Evolutionary conservation across 2,797 vertebrate species (phyloP).

Genomic region (Falco novaeseelandiae): DNA sequence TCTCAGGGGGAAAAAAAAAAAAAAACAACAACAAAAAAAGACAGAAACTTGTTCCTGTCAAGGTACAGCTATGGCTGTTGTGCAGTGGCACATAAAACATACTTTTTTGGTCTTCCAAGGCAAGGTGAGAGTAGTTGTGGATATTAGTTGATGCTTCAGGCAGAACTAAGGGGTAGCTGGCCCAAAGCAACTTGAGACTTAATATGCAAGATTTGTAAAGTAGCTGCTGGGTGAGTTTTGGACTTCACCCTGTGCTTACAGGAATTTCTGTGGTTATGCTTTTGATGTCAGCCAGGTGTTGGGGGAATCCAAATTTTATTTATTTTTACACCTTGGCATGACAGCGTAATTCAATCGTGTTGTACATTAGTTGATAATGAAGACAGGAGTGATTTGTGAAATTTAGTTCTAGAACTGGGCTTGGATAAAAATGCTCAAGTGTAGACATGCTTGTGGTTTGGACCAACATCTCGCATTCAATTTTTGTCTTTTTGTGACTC

Average conservation of each 20-base stretch:
- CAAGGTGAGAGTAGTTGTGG: neutral
- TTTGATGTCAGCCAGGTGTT: neutral
- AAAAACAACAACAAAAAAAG: no score
- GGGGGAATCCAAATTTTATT: neutral
- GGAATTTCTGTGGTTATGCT: neutral
- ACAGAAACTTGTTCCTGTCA: neutral
- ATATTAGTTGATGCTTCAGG: neutral
- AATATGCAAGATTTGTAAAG: neutral
- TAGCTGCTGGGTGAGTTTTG: neutral
- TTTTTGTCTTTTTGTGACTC: slow-evolving; percentile 30
- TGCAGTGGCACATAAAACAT: neutral
- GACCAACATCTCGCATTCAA: neutral
- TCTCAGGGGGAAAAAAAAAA: neutral
- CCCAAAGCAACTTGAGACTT: neutral
- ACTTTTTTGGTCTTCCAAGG: neutral
- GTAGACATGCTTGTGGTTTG: neutral
- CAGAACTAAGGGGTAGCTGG: neutral
- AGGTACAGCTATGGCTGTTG: neutral
- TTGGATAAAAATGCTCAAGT: neutral
- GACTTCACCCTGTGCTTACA: neutral
- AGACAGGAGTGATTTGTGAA: neutral
- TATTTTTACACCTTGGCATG: neutral
- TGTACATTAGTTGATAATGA: neutral
- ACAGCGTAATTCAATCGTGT: neutral
- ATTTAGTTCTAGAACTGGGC: neutral